Percentiles rank a stretch among this genome's conserved stretches.
phyloP scores from a whole-genome alignment of 2,797 vertebrate genomes.

The Galagoides demidoff region DNA sequence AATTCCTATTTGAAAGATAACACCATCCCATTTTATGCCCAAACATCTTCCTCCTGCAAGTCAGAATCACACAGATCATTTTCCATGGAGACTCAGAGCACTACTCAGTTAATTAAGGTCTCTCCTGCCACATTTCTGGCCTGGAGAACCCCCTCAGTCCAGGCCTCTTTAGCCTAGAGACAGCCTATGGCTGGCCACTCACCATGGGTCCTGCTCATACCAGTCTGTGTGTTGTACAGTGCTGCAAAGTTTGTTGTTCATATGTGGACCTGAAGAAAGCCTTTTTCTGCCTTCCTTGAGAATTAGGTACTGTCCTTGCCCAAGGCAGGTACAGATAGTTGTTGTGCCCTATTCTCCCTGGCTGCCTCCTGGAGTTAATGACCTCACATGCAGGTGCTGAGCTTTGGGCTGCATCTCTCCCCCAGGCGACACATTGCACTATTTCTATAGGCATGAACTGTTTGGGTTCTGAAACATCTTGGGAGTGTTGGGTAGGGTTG shows the following conservation, averaged over 20 bases:
- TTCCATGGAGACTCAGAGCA: neutral
- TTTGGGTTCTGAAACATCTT: neutral
- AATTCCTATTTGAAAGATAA: neutral
- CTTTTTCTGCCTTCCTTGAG: neutral
- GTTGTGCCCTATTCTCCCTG: neutral
- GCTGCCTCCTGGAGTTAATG: neutral
- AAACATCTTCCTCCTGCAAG: neutral
- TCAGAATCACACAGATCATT: constrained; percentile 40
- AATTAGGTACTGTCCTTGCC: neutral
- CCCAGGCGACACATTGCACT: neutral
- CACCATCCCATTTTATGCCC: neutral
- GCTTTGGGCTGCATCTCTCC: neutral
- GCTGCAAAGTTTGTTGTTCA: neutral
- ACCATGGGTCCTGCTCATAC: neutral
- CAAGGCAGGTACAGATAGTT: neutral
- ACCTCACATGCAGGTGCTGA: neutral
- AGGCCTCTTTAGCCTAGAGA: neutral
- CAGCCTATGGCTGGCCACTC: neutral
- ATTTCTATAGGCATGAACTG: neutral
- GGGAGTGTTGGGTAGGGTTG: neutral
- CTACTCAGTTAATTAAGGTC: neutral
- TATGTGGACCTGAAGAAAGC: neutral
- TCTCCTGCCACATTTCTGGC: neutral
- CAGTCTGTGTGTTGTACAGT: neutral
- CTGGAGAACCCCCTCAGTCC: neutral